phyloP scores from a whole-genome alignment of 1,140 invertebrate species.

The Globodera rostochiensis region DNA sequence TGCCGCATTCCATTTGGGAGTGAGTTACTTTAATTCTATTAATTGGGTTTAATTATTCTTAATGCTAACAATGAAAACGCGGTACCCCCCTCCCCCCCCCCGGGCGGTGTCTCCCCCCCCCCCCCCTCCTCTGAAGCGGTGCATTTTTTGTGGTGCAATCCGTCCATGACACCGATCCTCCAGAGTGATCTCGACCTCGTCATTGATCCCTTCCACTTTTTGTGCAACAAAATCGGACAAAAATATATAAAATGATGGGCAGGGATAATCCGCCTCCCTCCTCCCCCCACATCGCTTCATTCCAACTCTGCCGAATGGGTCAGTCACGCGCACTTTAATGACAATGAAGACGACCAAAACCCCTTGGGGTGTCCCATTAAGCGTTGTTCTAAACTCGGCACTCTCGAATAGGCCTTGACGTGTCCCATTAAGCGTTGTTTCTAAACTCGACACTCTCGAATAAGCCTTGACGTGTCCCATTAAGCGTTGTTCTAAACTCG shows the following conservation, averaged over 20 bases:
- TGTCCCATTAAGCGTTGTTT: no score
- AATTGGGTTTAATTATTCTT: no score
- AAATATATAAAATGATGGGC: neutral
- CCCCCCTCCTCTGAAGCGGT: neutral
- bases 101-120: neutral
- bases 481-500: no score
- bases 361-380: no score
- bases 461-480: no score
- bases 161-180: neutral
- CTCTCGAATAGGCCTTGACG: no score
- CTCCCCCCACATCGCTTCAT: neutral
- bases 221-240: neutral
- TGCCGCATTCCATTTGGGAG: conserved; percentile 61
- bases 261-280: neutral
- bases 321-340: neutral
- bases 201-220: neutral
- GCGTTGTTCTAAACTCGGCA: no score
- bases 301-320: no score
- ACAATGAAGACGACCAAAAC: neutral
- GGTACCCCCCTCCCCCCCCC: no score
- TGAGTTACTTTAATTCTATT: conserved; percentile 41
- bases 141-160: neutral
- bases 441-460: no score
- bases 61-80: no score
- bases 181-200: neutral